Evolutionary conservation across 1,140 invertebrate genomes (phyloP), one percentile per base, ranked within the genome.

Genomic region (Drosophila subpulchrella): DNA sequence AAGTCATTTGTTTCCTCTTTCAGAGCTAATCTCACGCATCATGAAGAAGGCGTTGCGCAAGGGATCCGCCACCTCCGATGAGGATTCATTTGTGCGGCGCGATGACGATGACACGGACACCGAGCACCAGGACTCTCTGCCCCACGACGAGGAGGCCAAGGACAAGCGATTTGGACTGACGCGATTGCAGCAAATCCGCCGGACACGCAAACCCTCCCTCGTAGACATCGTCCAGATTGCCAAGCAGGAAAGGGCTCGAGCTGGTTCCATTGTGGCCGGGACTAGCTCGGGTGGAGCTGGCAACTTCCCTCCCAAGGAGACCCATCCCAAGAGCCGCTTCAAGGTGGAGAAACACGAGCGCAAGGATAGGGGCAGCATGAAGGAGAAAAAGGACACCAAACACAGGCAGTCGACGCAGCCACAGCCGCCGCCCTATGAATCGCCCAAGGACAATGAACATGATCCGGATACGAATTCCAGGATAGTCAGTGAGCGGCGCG

Each of bases 101-200:
- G 79, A 93, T 67, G 92, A 92, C 42, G 94, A 95, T 44, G 94
- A 95, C 73, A 95, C 95, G 2, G 95, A 95, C 77, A 94, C 93
- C 6, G 95, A 95, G 73, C 94, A 95, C 86, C 94, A 95, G 65
- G 95, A 96, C 85, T 94, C 94, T 11, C 81, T 95, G 70, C 94
- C 95, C 2, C 94, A 94, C 83, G 95, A 95, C 81, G 90, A 92
- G 71, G 91, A 92, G 63, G 76, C 79, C 36, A 84, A 86, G 50
- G 82, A 91, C 44, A 81, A 76, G 46, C 75, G 81, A 6, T 78
- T 91, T 34, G 84, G 90, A 11, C 46, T 91, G 42, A 86, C 91
- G 44, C 91, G 82, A 50, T 54, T 92, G 39, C 90, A 91, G 59
- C 83, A 92, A 54, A 91, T 90, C 57, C 81, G 91, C 7, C 78